Evolutionary conservation across 2,113 vertebrate species (phyloP).

Genomic region (Scophthalmus maximus): DNA sequence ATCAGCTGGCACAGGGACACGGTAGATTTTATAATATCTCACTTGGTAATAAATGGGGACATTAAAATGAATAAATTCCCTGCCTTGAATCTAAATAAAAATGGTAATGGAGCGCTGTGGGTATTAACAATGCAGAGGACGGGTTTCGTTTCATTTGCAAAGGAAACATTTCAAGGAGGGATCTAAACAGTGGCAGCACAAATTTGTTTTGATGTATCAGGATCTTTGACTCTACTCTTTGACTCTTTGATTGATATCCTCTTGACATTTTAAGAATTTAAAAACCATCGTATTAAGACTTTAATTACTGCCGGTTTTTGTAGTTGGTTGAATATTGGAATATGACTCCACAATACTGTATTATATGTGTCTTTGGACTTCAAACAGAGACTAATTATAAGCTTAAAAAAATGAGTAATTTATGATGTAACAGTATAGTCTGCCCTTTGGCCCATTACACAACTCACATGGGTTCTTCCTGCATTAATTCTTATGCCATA

Average conservation of each 20-base stretch:
- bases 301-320: conserved; percentile 60
- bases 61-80: conserved; percentile 77
- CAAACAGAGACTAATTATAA: neutral
- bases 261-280: conserved; percentile 57
- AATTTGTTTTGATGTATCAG: conserved; percentile 55
- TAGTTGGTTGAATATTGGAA: conserved; percentile 48
- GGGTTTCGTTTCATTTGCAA: conserved; percentile 59
- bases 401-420: conserved; percentile 45
- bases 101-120: conserved; percentile 69
- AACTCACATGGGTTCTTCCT: conserved; percentile 38
- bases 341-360: conserved; percentile 29
- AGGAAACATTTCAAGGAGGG: conserved; percentile 62
- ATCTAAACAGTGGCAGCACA: conserved; percentile 36
- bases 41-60: conserved; percentile 54
- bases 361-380: conserved; percentile 11
- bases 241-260: too few species aligned
- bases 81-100: conserved; percentile 73
- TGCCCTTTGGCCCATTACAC: conserved; percentile 56
- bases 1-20: conserved; percentile 18
- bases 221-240: conserved; percentile 42
- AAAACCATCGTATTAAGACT: conserved; percentile 45
- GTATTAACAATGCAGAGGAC: conserved; percentile 68
- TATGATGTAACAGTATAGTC: conserved; percentile 48
- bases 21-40: conserved; percentile 45
- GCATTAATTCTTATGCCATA: conserved; percentile 22